phyloP scores from a whole-genome alignment of 64 coral and sea anemone genomes.

The Trachythela sp. region DNA sequence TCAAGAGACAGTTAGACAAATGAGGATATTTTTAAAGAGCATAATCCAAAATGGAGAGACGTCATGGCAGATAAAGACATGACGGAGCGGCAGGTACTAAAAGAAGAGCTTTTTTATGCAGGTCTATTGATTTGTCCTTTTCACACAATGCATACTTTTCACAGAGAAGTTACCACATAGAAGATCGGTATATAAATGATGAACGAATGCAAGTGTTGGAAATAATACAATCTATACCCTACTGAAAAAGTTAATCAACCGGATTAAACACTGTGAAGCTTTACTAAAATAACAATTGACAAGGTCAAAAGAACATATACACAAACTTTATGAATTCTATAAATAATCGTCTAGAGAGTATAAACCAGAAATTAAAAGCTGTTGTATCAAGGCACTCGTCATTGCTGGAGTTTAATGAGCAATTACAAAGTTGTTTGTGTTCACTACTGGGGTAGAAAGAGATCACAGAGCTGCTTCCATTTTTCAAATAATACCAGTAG shows the following conservation, averaged over 20 bases:
- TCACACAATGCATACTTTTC: constrained; percentile 41
- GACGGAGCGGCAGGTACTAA: neutral
- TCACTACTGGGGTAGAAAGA: constrained; percentile 26
- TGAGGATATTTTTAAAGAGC: constrained; percentile 1
- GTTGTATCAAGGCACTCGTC: constrained; percentile 32
- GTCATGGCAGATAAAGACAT: constrained; percentile 44
- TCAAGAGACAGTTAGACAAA: constrained; percentile 39
- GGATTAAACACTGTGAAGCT: constrained; percentile 32
- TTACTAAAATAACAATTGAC: constrained; percentile 45
- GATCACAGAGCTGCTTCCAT: constrained; percentile 29
- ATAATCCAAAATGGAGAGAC: constrained; percentile 25
- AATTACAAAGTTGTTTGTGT: constrained; percentile 32
- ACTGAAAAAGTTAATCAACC: constrained; percentile 41
- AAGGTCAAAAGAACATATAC: constrained; percentile 25
- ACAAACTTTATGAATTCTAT: constrained; percentile 44
- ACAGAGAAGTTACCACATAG: constrained; percentile 35
- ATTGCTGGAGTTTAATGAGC: constrained; percentile 21
- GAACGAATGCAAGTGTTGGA: constrained; percentile 48
- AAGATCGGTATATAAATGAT: constrained; percentile 41
- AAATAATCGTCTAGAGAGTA: constrained; percentile 48
- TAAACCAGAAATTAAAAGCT: constrained; percentile 55
- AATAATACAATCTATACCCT: constrained; percentile 38
- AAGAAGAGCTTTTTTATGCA: constrained; percentile 11
- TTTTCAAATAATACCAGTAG: constrained; percentile 39
- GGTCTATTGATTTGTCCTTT: constrained; percentile 42